Evolutionary conservation across 92 coral and sea anemone species (phyloP).

Genomic region (Phymanthus crucifer): DNA sequence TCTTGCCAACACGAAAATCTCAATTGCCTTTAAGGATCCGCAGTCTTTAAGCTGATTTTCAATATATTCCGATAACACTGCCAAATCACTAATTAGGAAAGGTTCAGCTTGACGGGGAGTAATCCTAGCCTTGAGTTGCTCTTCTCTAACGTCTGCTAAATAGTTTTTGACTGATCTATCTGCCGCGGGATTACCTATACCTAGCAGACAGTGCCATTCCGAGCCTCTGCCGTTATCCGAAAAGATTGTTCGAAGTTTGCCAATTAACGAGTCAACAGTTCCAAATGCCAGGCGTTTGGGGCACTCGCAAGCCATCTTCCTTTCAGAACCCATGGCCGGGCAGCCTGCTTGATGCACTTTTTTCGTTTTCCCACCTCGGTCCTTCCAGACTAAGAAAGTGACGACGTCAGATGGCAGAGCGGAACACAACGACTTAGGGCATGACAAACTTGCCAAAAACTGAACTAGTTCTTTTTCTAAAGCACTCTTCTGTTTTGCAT

Average conservation of each 20-base stretch:
- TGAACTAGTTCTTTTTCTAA: conserved; percentile 15
- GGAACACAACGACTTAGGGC: conserved; percentile 19
- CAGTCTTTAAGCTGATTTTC: not conserved
- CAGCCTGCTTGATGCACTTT: conserved; percentile 17
- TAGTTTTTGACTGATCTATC: not conserved
- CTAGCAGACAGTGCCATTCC: too few relatives aligned
- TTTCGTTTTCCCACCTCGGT: conserved; percentile 20
- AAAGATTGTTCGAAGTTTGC: conserved; percentile 26
- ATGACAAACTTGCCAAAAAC: conserved; percentile 3
- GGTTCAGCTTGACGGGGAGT: too few relatives aligned
- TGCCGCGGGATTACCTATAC: conserved; percentile 27
- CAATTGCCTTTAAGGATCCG: not conserved
- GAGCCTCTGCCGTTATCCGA: conserved; percentile 22
- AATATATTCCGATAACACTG: not conserved
- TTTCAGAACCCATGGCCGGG: too few relatives aligned
- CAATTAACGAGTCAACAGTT: conserved; percentile 33
- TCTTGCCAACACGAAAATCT: conserved; percentile 11
- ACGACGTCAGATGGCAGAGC: conserved; percentile 29
- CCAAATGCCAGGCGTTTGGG: too few relatives aligned
- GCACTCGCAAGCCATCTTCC: too few relatives aligned
- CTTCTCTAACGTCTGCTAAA: too few relatives aligned
- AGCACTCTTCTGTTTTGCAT: conserved; percentile 35
- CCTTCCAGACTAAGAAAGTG: conserved; percentile 40
- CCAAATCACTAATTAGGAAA: not conserved
- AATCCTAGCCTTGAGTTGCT: too few relatives aligned